Conservation (phyloP, 2,797 vertebrate genomes). For the Pogonophryne albipinna region DNA sequence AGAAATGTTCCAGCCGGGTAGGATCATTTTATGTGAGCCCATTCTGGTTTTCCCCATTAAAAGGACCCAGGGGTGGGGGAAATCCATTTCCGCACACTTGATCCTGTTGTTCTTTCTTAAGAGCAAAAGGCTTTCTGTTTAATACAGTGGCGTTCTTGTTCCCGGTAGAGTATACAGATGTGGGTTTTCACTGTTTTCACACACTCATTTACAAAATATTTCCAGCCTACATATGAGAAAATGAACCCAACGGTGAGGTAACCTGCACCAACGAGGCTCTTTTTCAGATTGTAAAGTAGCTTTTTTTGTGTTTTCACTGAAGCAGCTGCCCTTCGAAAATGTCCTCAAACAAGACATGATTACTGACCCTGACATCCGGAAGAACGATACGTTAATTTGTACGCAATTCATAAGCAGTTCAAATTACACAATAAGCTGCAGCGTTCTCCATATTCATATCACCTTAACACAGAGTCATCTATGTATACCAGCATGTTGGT, state of each 20-base stretch:
- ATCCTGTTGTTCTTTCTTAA: constrained; percentile 27
- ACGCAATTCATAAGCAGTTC: neutral
- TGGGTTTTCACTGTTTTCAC: constrained; percentile 18
- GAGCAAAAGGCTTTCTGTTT: constrained; percentile 16
- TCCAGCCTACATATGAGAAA: constrained; percentile 13
- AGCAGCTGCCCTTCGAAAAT: constrained; percentile 7
- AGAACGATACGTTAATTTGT: constrained; percentile 11
- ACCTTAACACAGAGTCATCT: neutral
- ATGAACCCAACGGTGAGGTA: neutral
- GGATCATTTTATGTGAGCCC: constrained; percentile 8
- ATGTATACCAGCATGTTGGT: constrained; percentile 44
- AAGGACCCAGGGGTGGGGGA: constrained; percentile 8
- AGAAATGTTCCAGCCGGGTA: neutral
- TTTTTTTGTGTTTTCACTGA: constrained; percentile 8
- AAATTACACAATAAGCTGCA: constrained; percentile 3
- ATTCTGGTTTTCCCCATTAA: constrained; percentile 17
- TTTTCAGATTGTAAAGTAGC: constrained; percentile 29
- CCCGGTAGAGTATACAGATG: constrained; percentile 10
- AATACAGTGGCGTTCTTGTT: constrained; percentile 15
- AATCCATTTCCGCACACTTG: constrained; percentile 18
- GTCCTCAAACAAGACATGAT: constrained; percentile 16
- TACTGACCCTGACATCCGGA: constrained; percentile 13
- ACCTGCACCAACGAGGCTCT: constrained; percentile 11
- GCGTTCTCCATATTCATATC: neutral
- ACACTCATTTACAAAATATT: constrained; percentile 24